Conservation (phyloP, 35 echinoderm and acorn worm species). For the Ophiothrix spiculata region DNA sequence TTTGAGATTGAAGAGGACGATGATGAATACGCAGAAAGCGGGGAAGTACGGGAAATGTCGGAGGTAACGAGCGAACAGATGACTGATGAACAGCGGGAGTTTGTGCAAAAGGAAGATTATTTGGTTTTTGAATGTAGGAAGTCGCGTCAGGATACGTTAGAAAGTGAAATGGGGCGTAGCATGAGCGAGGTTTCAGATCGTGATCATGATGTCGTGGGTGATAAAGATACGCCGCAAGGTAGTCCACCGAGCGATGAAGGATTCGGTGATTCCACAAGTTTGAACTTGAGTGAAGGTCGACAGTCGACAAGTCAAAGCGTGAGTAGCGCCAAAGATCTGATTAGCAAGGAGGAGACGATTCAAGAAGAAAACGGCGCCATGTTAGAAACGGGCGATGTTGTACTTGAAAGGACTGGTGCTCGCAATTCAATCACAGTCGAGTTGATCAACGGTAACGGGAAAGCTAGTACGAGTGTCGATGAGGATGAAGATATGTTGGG, state of each 20-base stretch:
- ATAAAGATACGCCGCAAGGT: slow-evolving; percentile 65
- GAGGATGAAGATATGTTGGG: slow-evolving; percentile 35
- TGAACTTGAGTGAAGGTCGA: slow-evolving; percentile 30
- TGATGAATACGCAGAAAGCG: slow-evolving; percentile 74
- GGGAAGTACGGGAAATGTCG: slow-evolving; percentile 56
- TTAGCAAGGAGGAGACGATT: slow-evolving; percentile 15
- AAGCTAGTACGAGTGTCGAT: slow-evolving; percentile 3
- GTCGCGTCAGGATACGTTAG: slow-evolving; percentile 70
- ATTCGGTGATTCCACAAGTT: slow-evolving; percentile 66
- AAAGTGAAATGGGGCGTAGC: slow-evolving; percentile 71
- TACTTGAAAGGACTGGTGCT: slow-evolving; percentile 22
- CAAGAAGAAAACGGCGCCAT: slow-evolving; percentile 27
- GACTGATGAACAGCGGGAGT: slow-evolving; percentile 70
- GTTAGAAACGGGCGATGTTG: slow-evolving; percentile 57
- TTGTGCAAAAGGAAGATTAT: slow-evolving; percentile 84
- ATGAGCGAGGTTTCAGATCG: slow-evolving; percentile 61
- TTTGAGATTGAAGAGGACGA: slow-evolving; percentile 91
- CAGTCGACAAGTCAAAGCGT: background rate
- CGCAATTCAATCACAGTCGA: slow-evolving; percentile 42
- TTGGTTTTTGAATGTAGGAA: slow-evolving; percentile 72
- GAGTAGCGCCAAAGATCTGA: slow-evolving; percentile 13
- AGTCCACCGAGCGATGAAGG: slow-evolving; percentile 66
- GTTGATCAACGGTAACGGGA: slow-evolving; percentile 41
- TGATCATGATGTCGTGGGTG: slow-evolving; percentile 37
- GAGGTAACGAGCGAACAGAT: slow-evolving; percentile 49